Base-by-base conservation (phyloP, 2,113 vertebrate genomes). In the Sturnira hondurensis region DNA sequence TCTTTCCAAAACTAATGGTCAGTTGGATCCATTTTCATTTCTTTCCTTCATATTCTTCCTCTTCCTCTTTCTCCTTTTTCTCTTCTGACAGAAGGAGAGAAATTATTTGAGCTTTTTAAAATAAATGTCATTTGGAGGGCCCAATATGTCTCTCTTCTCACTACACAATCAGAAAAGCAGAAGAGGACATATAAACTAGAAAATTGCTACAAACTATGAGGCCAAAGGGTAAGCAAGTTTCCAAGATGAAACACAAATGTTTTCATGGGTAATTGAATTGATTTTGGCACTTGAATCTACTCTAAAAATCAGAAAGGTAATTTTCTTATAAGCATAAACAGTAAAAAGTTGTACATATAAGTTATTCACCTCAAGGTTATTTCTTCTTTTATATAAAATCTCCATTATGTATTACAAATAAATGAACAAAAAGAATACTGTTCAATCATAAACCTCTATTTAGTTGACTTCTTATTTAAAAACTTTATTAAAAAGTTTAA, bases 1-100 rank as follows among this genome's bases (percentile, higher is more conserved):
- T 87, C 77, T 52, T 81, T 96, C 90, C 89, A 95, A 98, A 98
- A 96, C 33, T 73, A 98, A 43, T 33, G 97, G 19, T 54, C 80
- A 92, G 0, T 41, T 84, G 84, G 52, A 17, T 91, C 76, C 67
- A 50, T 38, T 87, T 15, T 96, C 76, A 95, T 86, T 50, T 94
- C 61, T 47, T 94, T 82, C 78, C 31, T 24, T 45, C 31, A 24
- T 92, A 43, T 78, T 83, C 54, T 73, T 85, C 61, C 7, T 93
- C n/a, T n/a, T 92, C 70, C 36, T 54, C 54, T 41, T 78, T n/a
- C 65, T 74, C 50, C 36, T 81, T 20, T 22, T 94, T 4, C 33
- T 73, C 77, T 96, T 96, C 22, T 96, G 89, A 96, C 91, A 96
- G 91, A 50, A 33, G 24, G n/a, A 50, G 38, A 89, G 43, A 86